Base-by-base conservation (phyloP, 2,113 vertebrate genomes). In the Seriola rivoliana region DNA sequence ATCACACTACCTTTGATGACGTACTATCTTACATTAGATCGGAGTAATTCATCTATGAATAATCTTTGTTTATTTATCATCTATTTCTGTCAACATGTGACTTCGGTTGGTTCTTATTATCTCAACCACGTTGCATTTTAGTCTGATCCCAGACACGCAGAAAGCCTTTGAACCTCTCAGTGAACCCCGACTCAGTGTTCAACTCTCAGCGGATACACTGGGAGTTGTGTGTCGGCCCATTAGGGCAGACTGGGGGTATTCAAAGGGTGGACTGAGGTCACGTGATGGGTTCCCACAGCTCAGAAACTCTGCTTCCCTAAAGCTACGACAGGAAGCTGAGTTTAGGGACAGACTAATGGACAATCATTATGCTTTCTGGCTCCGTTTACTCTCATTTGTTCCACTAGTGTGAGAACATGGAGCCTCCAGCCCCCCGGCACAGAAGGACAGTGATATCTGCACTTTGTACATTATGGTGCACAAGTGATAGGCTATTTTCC, bases 401-500 rank as follows among this genome's bases (percentile, higher is more conserved):
- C 72, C 54, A 74, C 68, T 69, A 89, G 89, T 86, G 86, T 89
- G 87, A 91, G 89, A 91, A 92, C 89, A 81, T 54, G 54, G 75
- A 88, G 86, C 78, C 82, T 79, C 19, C 34, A 72, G 72, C 80
- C 87, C 89, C 80, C 77, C 4, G 73, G 90, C 89, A 71, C 70
- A 80, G 79, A 87, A 81, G 80, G 75, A 87, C 88, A 88, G 85
- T 82, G 75, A 91, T 93, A 93, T 93, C 89, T 90, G 88, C 80
- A 85, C 90, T 92, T 85, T 85, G 85, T 90, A 93, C 89, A 93
- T 94, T 93, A 93, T 78, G 55, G 79, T 65, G 84, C 80, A 78
- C 81, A 86, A 92, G 75, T 85, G 91, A 92, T 94, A 93, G 86
- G 46, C 90, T 81, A 48, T 91, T 92, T 93, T 91, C 74, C 83